Conservation (phyloP, 2,888 invertebrate genomes). For the Creontiades dilutus region DNA sequence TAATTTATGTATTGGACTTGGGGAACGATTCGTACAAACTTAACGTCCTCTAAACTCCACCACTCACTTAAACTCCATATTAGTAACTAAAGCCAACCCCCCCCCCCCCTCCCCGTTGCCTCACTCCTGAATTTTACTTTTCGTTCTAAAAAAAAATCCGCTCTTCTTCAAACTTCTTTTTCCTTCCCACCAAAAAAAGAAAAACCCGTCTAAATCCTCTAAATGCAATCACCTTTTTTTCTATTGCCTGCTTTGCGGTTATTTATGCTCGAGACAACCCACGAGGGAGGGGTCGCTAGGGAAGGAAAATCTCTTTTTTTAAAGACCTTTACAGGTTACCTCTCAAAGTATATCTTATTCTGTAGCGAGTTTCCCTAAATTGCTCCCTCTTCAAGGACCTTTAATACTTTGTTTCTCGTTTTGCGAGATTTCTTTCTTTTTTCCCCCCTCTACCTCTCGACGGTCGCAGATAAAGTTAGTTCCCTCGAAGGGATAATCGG, state of each 20-base stretch:
- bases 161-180: neutral
- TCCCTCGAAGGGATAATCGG: neutral
- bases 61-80: slow-evolving; percentile 15
- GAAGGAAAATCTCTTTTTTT: slow-evolving; percentile 5
- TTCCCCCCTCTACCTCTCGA: neutral
- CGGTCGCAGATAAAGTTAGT: neutral
- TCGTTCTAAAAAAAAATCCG: slow-evolving; percentile 12
- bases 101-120: neutral
- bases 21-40: neutral
- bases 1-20: slow-evolving; percentile 32
- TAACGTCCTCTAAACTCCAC: neutral
- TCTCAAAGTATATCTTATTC: slow-evolving; percentile 44
- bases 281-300: neutral
- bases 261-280: slow-evolving; percentile 46
- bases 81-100: slow-evolving; percentile 12
- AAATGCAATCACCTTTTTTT: slow-evolving; percentile 45
- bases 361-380: slow-evolving; percentile 15
- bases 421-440: slow-evolving; percentile 7
- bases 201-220: slow-evolving; percentile 7
- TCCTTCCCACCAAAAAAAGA: neutral
- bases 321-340: slow-evolving; percentile 44
- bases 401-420: slow-evolving; percentile 6
- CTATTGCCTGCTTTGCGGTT: slow-evolving; percentile 50
- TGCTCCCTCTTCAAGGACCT: neutral
- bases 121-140: neutral